phyloP scores from a whole-genome alignment of 2,797 vertebrate species.

The Eutrigla gurnardus region DNA sequence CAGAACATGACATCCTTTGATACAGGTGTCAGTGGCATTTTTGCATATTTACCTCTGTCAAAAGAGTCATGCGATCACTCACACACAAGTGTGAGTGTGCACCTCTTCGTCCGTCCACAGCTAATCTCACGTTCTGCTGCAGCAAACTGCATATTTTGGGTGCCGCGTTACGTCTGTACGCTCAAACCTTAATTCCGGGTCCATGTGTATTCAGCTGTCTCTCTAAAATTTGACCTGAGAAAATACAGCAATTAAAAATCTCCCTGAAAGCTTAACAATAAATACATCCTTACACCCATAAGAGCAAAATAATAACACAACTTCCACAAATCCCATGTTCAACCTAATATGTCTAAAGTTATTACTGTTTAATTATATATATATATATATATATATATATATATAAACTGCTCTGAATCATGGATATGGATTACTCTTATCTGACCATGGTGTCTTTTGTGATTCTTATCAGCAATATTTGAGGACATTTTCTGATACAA shows the following conservation, averaged over 20 bases:
- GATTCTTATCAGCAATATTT: not conserved
- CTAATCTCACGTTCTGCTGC: not conserved
- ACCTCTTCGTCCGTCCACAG: no score
- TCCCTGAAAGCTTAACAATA: slow-evolving; percentile 26
- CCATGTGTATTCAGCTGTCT: slow-evolving; percentile 12
- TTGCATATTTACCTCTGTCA: not conserved
- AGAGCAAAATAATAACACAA: slow-evolving; percentile 1
- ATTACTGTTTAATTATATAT: not conserved
- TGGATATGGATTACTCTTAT: not conserved
- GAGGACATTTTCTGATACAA: not conserved
- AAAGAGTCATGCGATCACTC: not conserved
- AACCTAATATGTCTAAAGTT: slow-evolving; percentile 6
- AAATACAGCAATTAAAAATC: slow-evolving; percentile 16
- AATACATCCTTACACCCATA: slow-evolving; percentile 30
- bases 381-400: not conserved
- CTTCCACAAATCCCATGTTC: slow-evolving; percentile 18
- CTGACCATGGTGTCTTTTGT: not conserved
- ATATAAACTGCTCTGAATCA: not conserved
- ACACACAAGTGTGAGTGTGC: not conserved
- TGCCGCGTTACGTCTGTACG: no score
- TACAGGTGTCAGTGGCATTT: not conserved
- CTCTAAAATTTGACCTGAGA: slow-evolving; percentile 33
- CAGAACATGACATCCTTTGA: not conserved
- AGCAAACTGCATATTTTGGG: no score
- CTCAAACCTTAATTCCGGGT: no score